Conservation (phyloP, 2,888 invertebrate genomes). For the Mimumesa dahlbomi region DNA sequence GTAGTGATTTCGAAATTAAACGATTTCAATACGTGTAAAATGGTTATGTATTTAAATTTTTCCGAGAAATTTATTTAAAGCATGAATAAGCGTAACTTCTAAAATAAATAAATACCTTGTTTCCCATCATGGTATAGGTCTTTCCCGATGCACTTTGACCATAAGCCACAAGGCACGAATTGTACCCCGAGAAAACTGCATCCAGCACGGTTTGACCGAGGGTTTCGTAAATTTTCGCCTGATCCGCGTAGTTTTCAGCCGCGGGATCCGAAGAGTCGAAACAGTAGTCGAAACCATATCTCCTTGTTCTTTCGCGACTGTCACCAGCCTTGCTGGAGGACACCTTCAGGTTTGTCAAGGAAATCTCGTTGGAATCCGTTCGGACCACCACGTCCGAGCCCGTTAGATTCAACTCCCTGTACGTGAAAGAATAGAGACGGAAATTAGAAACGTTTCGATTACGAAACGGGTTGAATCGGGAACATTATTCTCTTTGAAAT, state of each 20-base stretch:
- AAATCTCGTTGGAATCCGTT: constrained; percentile 65
- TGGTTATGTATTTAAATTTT: no score
- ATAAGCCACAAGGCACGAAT: constrained; percentile 88
- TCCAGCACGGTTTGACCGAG: constrained; percentile 85
- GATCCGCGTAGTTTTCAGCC: constrained; percentile 81
- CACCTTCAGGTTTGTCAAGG: constrained; percentile 81
- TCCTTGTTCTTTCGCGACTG: constrained; percentile 84
- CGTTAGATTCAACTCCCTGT: constrained; percentile 69
- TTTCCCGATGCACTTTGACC: constrained; percentile 90
- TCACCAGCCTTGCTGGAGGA: constrained; percentile 85
- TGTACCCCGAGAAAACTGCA: constrained; percentile 84
- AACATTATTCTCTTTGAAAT: no score
- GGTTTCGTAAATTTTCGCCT: constrained; percentile 85
- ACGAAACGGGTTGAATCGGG: no score
- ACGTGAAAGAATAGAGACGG: no score
- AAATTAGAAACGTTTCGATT: no score
- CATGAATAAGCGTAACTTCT: background rate
- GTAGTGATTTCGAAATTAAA: no score
- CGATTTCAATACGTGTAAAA: no score
- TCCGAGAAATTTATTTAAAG: background rate
- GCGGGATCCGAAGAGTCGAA: constrained; percentile 83
- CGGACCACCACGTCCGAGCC: constrained; percentile 72
- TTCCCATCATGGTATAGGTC: constrained; percentile 90
- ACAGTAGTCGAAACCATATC: constrained; percentile 85
- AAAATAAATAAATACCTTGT: constrained; percentile 68